Evolutionary conservation across 2,888 invertebrate species (phyloP), one percentile per base, ranked within the genome.

Genomic region (Pheosia tremula): DNA sequence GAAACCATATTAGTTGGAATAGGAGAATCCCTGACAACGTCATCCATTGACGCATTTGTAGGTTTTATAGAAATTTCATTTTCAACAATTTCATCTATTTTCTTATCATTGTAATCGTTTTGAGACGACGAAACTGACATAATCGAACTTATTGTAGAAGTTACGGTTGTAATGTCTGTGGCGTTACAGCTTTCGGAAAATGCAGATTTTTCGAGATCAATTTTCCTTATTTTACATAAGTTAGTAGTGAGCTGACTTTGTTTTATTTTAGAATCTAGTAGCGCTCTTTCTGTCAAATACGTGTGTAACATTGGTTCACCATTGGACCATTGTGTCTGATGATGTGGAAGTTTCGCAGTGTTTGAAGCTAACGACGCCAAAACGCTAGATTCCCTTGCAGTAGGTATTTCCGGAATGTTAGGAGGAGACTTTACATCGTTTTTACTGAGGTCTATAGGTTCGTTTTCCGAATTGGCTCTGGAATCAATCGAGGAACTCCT

Each of bases 271-370:
- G 95, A 94, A 80, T 96, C 96, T 80, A 95, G 94, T 57, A 96
- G 88, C 13, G 96, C 96, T 78, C 96, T 94, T 80, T 96, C 96
- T 2, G 96, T 96, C 58, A 96, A 93, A 84, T 97, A 97, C 0
- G 96, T 96, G 70, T 96, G 96, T 59, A 96, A 87, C 94, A 96
- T 95, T 6, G 95, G 95, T 69, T 96, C 96, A 49, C 96, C 95
- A 61, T 94, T 91, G 36, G 91, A 75, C 91, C 95, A 95, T 64
- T 95, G 94, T 64, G 88, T 87, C 41, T 93, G 94, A 66, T 94
- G 94, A 65, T 94, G 92, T 7, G 95, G 95, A 61, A 95, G 84
- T 75, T 95, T 94, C 62, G 95, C 95, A 67, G 95, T 95, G 58
- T 95, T 95, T 60, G 95, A 95, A 63, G 95, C 95, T 67, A 96